Evolutionary conservation across 2,113 vertebrate species (phyloP).

Genomic region (western clawed frog (Xenopus tropicalis)): DNA sequence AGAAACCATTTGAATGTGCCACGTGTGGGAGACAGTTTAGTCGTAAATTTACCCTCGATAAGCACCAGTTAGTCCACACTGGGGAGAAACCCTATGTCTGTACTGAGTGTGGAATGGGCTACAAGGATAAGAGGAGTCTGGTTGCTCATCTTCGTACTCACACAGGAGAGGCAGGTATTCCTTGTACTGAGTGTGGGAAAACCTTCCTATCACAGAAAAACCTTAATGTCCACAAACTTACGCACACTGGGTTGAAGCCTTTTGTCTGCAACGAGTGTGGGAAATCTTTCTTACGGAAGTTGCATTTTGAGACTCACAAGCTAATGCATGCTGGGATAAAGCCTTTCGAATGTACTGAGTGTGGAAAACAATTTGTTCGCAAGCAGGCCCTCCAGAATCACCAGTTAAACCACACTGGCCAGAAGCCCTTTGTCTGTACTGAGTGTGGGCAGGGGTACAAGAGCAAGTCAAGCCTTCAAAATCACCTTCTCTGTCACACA

Average conservation of each 20-base stretch:
- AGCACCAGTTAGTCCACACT: background rate
- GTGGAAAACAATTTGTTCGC: constrained; percentile 77
- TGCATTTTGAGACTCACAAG: constrained; percentile 42
- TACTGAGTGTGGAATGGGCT: constrained; percentile 1
- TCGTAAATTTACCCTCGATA: background rate
- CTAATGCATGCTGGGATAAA: constrained; percentile 64
- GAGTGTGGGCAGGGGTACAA: constrained; percentile 44
- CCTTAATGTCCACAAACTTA: constrained; percentile 50
- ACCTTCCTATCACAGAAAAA: constrained; percentile 49
- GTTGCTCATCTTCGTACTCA: background rate
- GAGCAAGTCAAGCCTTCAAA: background rate
- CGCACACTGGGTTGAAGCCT: constrained; percentile 54
- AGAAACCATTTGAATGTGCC: constrained; percentile 10
- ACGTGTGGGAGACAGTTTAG: constrained; percentile 4
- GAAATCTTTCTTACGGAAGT: constrained; percentile 46
- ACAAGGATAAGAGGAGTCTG: background rate
- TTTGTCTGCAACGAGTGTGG: constrained; percentile 51
- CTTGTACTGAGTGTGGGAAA: constrained; percentile 46
- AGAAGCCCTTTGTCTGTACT: constrained; percentile 44
- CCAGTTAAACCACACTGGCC: constrained; percentile 53
- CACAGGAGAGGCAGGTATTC: constrained; percentile 7
- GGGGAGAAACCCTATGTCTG: background rate
- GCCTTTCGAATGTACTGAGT: constrained; percentile 75
- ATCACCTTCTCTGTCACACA: constrained; percentile 27
- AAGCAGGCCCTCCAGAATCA: constrained; percentile 75